These are phyloP conservation scores for Varecia variegata DNA, from an alignment of 2,797 vertebrate species.

Conservation along the genomic window DNA sequence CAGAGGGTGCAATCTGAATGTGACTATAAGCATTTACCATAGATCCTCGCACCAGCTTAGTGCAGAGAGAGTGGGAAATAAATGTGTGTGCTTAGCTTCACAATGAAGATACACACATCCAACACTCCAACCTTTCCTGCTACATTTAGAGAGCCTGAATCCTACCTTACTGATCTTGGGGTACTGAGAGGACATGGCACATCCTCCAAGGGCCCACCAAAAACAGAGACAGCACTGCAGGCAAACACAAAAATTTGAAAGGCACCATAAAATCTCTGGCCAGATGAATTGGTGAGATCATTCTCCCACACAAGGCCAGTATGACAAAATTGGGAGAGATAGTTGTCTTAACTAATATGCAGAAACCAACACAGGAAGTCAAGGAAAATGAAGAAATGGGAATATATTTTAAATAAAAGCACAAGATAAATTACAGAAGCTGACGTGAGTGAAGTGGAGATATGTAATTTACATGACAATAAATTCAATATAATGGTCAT, in stretches of 20 bases:
- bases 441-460: background rate
- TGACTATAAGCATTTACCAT: background rate
- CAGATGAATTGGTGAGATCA: background rate
- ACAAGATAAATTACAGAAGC: background rate
- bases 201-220: background rate
- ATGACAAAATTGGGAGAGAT: background rate
- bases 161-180: background rate
- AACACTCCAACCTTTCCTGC: background rate
- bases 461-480: background rate
- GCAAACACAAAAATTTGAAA: background rate
- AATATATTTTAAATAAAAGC: background rate
- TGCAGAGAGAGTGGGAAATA: background rate
- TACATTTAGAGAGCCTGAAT: background rate
- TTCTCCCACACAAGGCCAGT: background rate
- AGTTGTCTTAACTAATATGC: background rate
- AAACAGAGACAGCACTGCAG: background rate
- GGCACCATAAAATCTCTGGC: background rate
- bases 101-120: background rate
- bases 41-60: background rate
- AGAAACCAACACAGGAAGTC: background rate
- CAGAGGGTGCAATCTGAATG: background rate
- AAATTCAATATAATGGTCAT: background rate
- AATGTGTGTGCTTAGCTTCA: background rate
- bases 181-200: background rate
- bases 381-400: background rate